phyloP scores from a whole-genome alignment of 2,797 vertebrate species.

The Chrysocyon brachyurus region DNA sequence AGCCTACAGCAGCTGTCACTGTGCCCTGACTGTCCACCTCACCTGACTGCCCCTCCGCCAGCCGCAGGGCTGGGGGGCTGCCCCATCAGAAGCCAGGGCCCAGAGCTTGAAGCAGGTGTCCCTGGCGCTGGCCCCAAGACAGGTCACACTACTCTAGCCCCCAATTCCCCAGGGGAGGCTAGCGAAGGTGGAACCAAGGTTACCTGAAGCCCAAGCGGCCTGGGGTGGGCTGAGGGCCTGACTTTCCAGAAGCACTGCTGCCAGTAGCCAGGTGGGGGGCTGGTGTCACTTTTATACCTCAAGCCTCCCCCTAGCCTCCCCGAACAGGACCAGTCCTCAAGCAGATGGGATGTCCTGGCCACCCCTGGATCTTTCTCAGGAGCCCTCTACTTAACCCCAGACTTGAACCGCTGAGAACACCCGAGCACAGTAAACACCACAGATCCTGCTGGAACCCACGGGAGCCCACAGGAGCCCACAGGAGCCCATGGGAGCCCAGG shows the following conservation, averaged over 20 bases:
- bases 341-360: accelerated
- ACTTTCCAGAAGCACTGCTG: background rate
- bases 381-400: background rate
- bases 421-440: accelerated
- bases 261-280: background rate
- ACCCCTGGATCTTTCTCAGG: background rate
- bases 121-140: background rate
- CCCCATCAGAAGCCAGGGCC: background rate
- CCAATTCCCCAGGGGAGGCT: background rate
- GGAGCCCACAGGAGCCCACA: background rate
- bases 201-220: background rate
- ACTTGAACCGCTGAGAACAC: accelerated
- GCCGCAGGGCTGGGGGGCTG: background rate
- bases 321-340: background rate
- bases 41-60: accelerated
- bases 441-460: accelerated
- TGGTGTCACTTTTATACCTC: accelerated
- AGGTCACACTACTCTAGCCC: background rate
- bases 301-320: too few species aligned
- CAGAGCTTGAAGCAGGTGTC: background rate
- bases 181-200: background rate
- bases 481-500: background rate
- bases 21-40: background rate
- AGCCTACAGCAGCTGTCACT: background rate
- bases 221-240: background rate